phyloP scores from a whole-genome alignment of 2,113 vertebrate species.

The Antigone vipio region DNA sequence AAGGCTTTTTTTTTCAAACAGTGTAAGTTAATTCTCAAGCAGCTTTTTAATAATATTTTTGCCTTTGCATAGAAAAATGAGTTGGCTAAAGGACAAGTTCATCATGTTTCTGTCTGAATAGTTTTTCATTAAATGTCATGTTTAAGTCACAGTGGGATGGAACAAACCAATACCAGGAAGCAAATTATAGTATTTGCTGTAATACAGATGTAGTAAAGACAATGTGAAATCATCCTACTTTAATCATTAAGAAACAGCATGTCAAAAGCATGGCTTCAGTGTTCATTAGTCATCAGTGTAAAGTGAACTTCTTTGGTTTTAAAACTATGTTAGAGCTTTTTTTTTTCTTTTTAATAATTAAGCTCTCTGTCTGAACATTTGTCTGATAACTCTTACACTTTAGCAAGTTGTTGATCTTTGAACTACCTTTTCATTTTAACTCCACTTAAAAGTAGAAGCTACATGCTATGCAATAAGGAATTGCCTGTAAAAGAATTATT shows the following conservation, averaged over 20 bases:
- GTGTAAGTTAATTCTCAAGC: background rate
- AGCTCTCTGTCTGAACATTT: background rate
- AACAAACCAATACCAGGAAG: background rate
- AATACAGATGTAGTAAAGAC: background rate
- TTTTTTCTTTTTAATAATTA: background rate
- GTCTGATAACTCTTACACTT: background rate
- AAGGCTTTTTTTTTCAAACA: background rate
- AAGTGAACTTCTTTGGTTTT: background rate
- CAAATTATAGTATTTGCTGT: background rate
- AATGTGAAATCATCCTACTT: background rate
- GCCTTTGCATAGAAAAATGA: background rate
- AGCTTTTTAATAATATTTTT: background rate
- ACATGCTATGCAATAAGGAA: background rate
- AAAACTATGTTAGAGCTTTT: background rate
- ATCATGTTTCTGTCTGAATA: background rate
- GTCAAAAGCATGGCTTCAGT: background rate
- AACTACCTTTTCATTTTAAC: background rate
- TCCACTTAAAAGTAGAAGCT: background rate
- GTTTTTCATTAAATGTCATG: background rate
- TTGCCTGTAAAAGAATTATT: background rate
- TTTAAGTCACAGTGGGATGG: background rate
- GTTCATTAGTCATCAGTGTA: background rate
- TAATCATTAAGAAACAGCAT: background rate
- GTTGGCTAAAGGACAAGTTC: background rate
- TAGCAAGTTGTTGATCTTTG: background rate